Conservation (phyloP, 2,113 vertebrate genomes). For the Psittacula cyanocephala region DNA sequence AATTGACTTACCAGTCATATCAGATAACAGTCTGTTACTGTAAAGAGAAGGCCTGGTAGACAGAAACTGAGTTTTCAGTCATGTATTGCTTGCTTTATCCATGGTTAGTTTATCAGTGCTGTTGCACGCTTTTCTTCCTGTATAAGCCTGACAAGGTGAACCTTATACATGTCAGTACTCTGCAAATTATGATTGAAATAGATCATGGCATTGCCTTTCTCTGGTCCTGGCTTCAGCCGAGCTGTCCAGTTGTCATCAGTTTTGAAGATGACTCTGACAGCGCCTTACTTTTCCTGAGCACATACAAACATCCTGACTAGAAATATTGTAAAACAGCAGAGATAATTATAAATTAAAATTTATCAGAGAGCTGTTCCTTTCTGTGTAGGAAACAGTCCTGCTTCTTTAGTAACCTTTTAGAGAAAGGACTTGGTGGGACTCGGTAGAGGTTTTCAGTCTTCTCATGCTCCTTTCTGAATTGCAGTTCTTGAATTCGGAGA, state of each 20-base stretch:
- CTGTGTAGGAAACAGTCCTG: background rate
- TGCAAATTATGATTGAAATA: too few relatives aligned
- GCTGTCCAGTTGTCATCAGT: rapidly evolving
- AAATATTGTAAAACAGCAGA: background rate
- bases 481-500: background rate
- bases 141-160: background rate
- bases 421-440: rapidly evolving
- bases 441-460: background rate
- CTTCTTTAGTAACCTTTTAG: background rate
- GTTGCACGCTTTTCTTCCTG: background rate
- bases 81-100: background rate
- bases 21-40: background rate
- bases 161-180: background rate
- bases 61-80: background rate
- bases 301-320: background rate
- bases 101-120: background rate
- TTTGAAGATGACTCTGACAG: background rate
- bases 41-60: background rate
- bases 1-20: background rate
- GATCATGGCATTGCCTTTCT: rapidly evolving
- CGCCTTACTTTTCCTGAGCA: background rate
- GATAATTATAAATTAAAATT: background rate
- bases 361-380: rapidly evolving
- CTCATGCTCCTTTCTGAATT: rapidly evolving
- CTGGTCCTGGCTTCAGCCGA: background rate